Evolutionary conservation across 2,113 vertebrate genomes (phyloP).

Genomic region (Chinchilla lanigera): DNA sequence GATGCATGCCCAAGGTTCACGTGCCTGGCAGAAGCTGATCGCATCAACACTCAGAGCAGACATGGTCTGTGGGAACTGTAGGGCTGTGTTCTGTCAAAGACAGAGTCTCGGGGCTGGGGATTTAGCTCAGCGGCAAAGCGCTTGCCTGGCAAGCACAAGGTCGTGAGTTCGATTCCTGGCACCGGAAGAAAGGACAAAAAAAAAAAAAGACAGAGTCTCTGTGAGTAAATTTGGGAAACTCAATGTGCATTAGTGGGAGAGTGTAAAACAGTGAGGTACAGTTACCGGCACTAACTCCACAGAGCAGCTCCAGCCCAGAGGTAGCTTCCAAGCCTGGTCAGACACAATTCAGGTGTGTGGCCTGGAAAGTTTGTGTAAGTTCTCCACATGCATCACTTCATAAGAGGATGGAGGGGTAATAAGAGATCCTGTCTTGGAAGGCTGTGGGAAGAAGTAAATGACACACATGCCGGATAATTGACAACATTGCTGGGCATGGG

Average conservation of each 20-base stretch:
- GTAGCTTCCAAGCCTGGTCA: not conserved
- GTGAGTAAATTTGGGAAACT: accelerated
- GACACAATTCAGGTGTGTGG: accelerated
- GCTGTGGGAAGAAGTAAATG: no score
- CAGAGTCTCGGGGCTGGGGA: no score
- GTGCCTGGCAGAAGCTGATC: no score
- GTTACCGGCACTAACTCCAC: not conserved
- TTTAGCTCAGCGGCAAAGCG: no score
- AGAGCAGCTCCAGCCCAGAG: not conserved
- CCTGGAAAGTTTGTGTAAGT: not conserved
- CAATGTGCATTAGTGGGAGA: accelerated
- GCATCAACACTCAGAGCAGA: accelerated
- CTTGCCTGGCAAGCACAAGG: no score
- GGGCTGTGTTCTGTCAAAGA: accelerated
- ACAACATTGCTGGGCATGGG: not conserved
- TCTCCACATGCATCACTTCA: not conserved
- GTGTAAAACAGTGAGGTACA: accelerated
- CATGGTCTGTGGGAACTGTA: accelerated
- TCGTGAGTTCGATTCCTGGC: no score
- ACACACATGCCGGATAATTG: accelerated
- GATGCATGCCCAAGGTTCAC: accelerated
- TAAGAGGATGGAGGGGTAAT: not conserved
- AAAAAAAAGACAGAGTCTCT: no score
- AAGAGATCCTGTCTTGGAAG: no score
- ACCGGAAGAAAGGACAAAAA: no score